These are phyloP conservation scores for Hippocampus barbouri DNA, from an alignment of 2,113 vertebrate genomes.

Conservation along the genomic window DNA sequence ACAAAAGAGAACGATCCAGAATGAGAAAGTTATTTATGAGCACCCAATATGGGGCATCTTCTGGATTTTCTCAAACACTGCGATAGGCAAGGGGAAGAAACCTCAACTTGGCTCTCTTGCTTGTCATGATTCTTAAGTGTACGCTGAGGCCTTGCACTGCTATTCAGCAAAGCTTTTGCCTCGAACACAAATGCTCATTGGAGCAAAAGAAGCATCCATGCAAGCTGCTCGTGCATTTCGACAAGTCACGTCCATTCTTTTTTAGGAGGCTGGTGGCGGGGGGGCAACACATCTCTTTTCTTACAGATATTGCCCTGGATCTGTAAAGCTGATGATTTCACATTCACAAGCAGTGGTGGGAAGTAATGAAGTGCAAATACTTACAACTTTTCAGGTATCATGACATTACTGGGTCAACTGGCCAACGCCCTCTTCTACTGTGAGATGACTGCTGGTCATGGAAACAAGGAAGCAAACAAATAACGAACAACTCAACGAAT, in stretches of 20 bases:
- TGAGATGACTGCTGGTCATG: too few relatives aligned
- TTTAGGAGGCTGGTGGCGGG: not conserved
- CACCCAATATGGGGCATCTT: not conserved
- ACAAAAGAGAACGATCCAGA: not conserved
- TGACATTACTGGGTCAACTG: too few relatives aligned
- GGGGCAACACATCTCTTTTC: not conserved
- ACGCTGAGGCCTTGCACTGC: constrained; percentile 1
- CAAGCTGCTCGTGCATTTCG: constrained; percentile 29
- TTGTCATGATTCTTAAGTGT: constrained; percentile 40
- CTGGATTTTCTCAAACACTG: not conserved
- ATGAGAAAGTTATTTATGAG: not conserved
- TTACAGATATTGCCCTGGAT: not conserved
- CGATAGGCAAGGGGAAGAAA: not conserved
- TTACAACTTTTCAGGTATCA: not conserved
- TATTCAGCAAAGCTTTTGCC: constrained; percentile 19
- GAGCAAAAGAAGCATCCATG: constrained; percentile 47
- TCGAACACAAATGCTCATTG: constrained; percentile 39
- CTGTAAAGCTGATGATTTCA: not conserved
- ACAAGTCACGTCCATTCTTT: constrained; percentile 12
- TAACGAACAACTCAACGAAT: not conserved
- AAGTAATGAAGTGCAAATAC: not conserved
- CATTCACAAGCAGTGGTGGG: not conserved
- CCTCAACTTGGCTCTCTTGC: not conserved
- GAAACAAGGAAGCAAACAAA: too few relatives aligned
- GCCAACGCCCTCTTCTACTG: too few relatives aligned